phyloP scores from a whole-genome alignment of 2,113 vertebrate species.

The Bufo bufo region DNA sequence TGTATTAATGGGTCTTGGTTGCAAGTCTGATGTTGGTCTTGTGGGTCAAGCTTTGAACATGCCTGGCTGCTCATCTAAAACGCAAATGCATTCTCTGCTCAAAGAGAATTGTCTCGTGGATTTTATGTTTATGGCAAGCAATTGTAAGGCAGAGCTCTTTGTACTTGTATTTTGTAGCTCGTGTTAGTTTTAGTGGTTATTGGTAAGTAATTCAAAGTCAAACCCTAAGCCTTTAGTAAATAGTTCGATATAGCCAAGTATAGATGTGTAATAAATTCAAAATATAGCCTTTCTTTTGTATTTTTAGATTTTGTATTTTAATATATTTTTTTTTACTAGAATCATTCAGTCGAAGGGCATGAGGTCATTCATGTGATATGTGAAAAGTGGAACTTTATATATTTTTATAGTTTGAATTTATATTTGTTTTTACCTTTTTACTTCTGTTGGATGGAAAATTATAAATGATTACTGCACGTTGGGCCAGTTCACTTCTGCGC shows the following conservation, averaged over 20 bases:
- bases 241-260: neutral
- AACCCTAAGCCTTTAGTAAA: neutral
- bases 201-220: neutral
- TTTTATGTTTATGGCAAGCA: constrained; percentile 14
- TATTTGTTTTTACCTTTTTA: too few species aligned
- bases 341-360: too few species aligned
- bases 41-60: constrained; percentile 27
- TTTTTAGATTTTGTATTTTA: too few species aligned
- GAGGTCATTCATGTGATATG: too few species aligned
- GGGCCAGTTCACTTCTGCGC: too few species aligned
- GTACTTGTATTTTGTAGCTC: constrained; percentile 16
- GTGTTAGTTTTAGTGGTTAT: constrained; percentile 23
- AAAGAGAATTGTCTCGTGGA: neutral
- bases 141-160: constrained; percentile 12
- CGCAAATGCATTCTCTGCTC: neutral
- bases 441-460: too few species aligned
- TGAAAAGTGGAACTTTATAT: too few species aligned
- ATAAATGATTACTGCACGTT: too few species aligned
- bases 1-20: constrained; percentile 1
- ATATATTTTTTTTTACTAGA: too few species aligned
- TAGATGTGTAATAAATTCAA: too few species aligned
- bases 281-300: too few species aligned
- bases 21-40: neutral
- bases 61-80: constrained; percentile 35
- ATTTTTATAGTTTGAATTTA: too few species aligned